Conservation (phyloP, 2,113 vertebrate genomes). For the Nothocercus nigrocapillus region DNA sequence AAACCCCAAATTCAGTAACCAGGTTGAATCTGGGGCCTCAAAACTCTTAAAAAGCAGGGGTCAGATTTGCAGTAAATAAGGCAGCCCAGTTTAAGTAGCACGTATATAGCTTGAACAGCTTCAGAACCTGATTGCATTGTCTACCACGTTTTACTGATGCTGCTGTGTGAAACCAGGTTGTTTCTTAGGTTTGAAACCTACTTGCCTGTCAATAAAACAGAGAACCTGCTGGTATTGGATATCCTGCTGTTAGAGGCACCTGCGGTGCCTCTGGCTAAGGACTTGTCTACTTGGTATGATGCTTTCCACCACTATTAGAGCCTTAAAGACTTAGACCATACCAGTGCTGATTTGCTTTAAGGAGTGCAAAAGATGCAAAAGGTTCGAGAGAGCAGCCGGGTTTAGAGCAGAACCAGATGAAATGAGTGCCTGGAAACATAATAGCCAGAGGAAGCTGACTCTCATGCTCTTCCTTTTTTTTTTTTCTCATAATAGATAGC, state of each 20-base stretch:
- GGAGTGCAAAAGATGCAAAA: neutral
- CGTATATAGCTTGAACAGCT: neutral
- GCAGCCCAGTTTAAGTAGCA: neutral
- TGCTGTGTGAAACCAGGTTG: neutral
- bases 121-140: neutral
- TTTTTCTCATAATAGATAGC: neutral
- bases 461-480: neutral
- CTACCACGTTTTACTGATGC: neutral
- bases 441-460: neutral
- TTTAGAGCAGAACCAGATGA: neutral
- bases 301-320: neutral
- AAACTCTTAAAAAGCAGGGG: fast-evolving
- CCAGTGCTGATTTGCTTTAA: neutral
- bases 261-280: neutral
- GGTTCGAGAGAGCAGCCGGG: neutral
- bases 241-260: neutral
- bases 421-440: neutral
- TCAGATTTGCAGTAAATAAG: neutral
- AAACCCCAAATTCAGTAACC: neutral
- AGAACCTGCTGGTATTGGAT: neutral
- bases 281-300: neutral
- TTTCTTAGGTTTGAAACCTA: neutral
- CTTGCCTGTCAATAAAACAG: neutral
- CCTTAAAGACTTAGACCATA: neutral
- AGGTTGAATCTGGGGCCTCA: neutral